Conservation (phyloP, 2,113 vertebrate species). For the Hemiprocne comata region DNA sequence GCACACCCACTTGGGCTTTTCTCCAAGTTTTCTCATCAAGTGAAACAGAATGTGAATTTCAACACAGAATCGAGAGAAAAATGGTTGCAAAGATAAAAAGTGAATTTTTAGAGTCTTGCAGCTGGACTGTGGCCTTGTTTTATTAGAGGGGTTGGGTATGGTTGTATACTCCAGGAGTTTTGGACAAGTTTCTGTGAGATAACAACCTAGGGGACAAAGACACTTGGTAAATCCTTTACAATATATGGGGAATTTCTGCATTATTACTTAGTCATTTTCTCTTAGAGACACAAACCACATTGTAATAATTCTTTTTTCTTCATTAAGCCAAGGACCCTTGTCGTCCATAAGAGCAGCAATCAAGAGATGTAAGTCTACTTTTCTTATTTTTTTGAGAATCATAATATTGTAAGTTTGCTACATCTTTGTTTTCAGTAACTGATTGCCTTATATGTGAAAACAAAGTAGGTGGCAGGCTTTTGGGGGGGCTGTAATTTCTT, state of each 20-base stretch:
- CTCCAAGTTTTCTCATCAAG: not conserved
- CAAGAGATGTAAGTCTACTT: slow-evolving; percentile 90
- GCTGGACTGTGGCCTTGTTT: not conserved
- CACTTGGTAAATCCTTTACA: not conserved
- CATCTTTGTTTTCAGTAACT: slow-evolving; percentile 14
- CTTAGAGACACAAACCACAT: not conserved
- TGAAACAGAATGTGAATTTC: not conserved
- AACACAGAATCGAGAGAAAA: not conserved
- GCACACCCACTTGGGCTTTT: not conserved
- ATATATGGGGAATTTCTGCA: not conserved
- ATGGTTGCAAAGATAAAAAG: not conserved
- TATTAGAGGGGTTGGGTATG: not conserved
- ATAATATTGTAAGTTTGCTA: not conserved
- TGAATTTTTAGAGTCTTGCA: not conserved
- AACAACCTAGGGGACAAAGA: not conserved
- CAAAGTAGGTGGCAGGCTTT: not conserved
- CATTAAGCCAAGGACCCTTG: slow-evolving; percentile 87
- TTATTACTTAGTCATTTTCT: not conserved
- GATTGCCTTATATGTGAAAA: not conserved
- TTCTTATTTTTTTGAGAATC: slow-evolving; percentile 32
- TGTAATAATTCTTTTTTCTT: slow-evolving; percentile 43
- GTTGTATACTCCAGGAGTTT: not conserved
- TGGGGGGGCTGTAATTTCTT: not conserved
- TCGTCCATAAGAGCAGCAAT: slow-evolving; percentile 90
- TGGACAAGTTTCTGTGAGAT: slow-evolving; percentile 18